Base-by-base conservation (phyloP, 2,888 invertebrate genomes). In the Heliconius erato region DNA sequence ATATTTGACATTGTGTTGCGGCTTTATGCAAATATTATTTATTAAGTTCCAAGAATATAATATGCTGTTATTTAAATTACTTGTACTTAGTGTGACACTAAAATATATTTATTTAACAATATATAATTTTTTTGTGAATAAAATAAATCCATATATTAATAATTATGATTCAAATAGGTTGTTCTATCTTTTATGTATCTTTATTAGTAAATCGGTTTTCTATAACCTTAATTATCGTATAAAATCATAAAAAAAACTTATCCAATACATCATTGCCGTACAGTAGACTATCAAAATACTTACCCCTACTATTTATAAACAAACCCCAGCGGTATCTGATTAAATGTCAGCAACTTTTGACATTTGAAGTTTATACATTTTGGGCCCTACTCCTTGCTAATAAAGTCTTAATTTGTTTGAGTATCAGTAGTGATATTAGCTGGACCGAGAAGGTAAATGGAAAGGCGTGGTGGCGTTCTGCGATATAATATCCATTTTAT, bases 381-480 rank as follows among this genome's bases (percentile, higher is more conserved):
- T 68, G 28, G 71, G 40, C 16, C 54, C 23, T 83, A 80, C 0
- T 0, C 0, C 0, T 59, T 1, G 2, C 0, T 5, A 2, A 68
- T 74, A 82, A 49, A 68, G 82, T 74, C 77, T 7, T 11, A 54
- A 76, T 79, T 85, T 5, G 78, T 26, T 68, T 54, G 63, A 14
- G n/a, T 1, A 68, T 19, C 9, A 67, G 19, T 68, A 14, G 76
- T 79, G 76, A 82, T 82, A 82, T 54, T 77, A 69, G 79, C 71
- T 77, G 80, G 81, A 80, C 82, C 65, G 59, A 82, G 80, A 78
- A 87, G 89, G 92, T 91, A 94, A 95, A 93, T 93, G 92, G 95
- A 95, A 95, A 93, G 95, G 95, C 93, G 95, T 93, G 94, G 93
- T 89, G 88, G 88, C 80, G 79, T 82, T 83, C 77, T 67, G 79